These are phyloP conservation scores for Archocentrus centrarchus DNA, from an alignment of 2,113 vertebrate species.

Conservation along the genomic window DNA sequence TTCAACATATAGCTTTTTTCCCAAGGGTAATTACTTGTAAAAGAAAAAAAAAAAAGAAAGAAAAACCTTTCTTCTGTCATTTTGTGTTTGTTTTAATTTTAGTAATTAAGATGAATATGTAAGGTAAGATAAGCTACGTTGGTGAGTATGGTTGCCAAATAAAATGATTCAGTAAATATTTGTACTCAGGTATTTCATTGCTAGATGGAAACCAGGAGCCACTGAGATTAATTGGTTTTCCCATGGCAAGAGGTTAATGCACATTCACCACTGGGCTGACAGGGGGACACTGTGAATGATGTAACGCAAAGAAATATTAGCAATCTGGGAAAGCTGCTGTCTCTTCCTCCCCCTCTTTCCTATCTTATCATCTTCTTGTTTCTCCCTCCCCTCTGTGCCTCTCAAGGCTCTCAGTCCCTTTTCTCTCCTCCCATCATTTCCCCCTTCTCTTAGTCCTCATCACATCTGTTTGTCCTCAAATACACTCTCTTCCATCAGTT, in stretches of 20 bases:
- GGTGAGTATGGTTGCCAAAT: neutral
- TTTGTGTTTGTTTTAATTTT: neutral
- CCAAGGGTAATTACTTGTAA: neutral
- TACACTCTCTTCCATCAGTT: conserved; percentile 14
- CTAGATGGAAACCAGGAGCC: conserved; percentile 2
- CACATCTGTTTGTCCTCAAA: conserved; percentile 31
- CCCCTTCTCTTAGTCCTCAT: neutral
- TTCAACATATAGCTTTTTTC: neutral
- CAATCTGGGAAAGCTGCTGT: conserved; percentile 44
- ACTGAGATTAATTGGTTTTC: conserved; percentile 40
- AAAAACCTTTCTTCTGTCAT: neutral
- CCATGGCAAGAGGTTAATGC: conserved; percentile 35
- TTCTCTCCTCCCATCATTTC: conserved; percentile 29
- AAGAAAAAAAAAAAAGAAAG: neutral
- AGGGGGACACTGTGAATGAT: conserved; percentile 53
- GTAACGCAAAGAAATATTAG: conserved; percentile 73
- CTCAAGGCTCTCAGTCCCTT: conserved; percentile 32
- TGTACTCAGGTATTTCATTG: neutral
- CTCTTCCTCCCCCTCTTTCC: conserved; percentile 10
- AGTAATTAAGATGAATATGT: neutral
- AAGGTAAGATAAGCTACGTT: neutral
- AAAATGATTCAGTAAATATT: neutral
- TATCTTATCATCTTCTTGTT: conserved; percentile 65
- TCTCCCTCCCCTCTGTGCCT: conserved; percentile 52
- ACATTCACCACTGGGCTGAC: conserved; percentile 34